Evolutionary conservation across 1,140 invertebrate species (phyloP).

Genomic region (Hyposmocoma kahamanoa): DNA sequence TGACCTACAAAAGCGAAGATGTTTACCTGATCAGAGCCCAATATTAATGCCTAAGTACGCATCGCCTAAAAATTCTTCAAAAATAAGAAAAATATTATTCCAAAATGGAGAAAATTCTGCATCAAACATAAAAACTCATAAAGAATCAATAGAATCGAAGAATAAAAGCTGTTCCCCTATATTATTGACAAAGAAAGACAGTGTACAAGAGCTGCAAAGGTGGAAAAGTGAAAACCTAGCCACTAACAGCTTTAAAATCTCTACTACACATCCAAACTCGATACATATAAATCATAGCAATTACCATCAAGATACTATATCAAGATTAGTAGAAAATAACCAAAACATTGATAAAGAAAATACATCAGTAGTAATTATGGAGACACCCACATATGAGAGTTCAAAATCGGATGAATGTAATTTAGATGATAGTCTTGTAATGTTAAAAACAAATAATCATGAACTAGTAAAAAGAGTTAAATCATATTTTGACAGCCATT

Average conservation of each 20-base stretch:
- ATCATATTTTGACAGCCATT: conserved; percentile 45
- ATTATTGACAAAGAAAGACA: neutral
- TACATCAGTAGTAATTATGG: neutral
- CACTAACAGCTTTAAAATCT: too few species aligned
- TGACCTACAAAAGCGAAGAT: neutral
- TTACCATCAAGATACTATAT: neutral
- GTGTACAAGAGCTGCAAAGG: neutral
- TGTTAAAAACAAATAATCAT: conserved; percentile 7
- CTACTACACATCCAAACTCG: neutral
- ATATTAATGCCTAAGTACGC: conserved; percentile 21
- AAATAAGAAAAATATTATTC: conserved; percentile 43
- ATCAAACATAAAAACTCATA: neutral
- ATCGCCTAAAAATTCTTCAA: conserved; percentile 22
- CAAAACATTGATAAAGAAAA: conserved; percentile 11
- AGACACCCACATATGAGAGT: neutral
- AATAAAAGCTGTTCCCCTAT: neutral
- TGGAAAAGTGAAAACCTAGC: too few species aligned
- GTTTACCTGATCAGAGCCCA: conserved; percentile 19
- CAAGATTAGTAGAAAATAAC: neutral
- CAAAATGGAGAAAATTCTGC: neutral
- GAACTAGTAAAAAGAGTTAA: conserved; percentile 39
- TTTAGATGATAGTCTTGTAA: conserved; percentile 7
- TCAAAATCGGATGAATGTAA: neutral
- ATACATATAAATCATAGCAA: neutral
- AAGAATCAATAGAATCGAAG: neutral